Base-by-base conservation (phyloP, 2,797 vertebrate species). In the Hypotaenidia philippensis region DNA sequence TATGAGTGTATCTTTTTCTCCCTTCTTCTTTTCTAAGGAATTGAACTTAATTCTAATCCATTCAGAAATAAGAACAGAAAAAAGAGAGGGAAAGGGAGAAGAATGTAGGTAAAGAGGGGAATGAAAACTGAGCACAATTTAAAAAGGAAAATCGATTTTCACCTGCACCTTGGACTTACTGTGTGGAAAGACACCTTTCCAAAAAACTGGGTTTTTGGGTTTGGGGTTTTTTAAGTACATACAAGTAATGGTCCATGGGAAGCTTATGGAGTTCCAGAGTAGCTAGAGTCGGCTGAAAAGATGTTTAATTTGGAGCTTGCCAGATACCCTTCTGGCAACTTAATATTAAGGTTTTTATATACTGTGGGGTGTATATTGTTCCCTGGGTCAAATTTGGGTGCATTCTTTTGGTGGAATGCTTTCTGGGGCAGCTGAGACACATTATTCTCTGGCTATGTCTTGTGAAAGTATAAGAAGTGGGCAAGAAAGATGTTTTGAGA, bases 21-120 rank as follows among this genome's bases (percentile, higher is more conserved):
- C 34, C 6, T 74, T 75, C 6, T 74, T 75, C 14, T 34, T 86
- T 83, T 83, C 65, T 55, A 65, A 77, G 65, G 17, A 78, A 91
- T 94, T 84, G 83, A 83, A 90, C 90, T 92, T 90, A 80, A 85
- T 84, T 97, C 93, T 83, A 95, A 94, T 86, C 87, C 60, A 44
- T 90, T 93, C 13, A 5, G 86, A 92, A 96, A 85, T 76, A 77
- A 93, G 78, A 41, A 44, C 57, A 93, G 55, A 95, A 91, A 49
- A 82, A 69, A 3, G 31, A 89, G 49, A 83, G 17, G 52, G 82
- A 87, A 96, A 61, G 36, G 38, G 41, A 78, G 38, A 83, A 89
- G 68, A 52, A 83, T n/a, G 49, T 60, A 70, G 32, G 90, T 55
- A 52, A 71, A 86, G 65, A 87, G 10, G 15, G 22, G 82, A 57